phyloP scores from a whole-genome alignment of 2,113 vertebrate genomes.

The Colistium nudipinnis region DNA sequence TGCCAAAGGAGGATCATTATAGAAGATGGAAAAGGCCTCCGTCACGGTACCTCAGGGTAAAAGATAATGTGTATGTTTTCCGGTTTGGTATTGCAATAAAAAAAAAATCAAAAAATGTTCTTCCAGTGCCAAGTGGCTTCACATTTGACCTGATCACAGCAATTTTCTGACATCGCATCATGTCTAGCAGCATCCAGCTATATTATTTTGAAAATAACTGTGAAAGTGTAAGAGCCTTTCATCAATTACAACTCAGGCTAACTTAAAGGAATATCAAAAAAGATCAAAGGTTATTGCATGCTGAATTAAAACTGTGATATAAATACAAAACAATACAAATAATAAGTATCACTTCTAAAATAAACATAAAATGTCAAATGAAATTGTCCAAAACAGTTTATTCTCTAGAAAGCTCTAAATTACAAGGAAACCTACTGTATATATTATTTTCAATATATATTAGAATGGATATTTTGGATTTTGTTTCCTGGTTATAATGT shows the following conservation, averaged over 20 bases:
- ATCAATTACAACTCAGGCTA: not conserved
- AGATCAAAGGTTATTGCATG: too few relatives aligned
- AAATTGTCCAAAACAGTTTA: too few relatives aligned
- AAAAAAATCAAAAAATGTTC: not conserved
- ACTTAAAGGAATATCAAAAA: not conserved
- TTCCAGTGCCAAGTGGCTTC: not conserved
- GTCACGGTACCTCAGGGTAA: slow-evolving; percentile 3
- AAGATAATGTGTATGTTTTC: slow-evolving; percentile 25
- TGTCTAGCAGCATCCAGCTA: not conserved
- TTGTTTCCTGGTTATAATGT: too few relatives aligned
- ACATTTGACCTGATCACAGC: slow-evolving; percentile 18
- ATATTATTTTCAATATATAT: not conserved
- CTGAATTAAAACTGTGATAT: not conserved
- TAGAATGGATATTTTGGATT: not conserved
- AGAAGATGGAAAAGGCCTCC: slow-evolving; percentile 28
- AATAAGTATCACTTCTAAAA: not conserved
- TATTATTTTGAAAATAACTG: not conserved
- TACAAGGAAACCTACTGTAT: not conserved
- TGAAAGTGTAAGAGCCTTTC: too few relatives aligned
- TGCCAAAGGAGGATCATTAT: slow-evolving; percentile 28
- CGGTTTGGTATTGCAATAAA: slow-evolving; percentile 17
- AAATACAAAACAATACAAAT: not conserved
- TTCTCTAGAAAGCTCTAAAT: too few relatives aligned
- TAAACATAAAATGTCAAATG: too few relatives aligned
- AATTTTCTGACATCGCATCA: not conserved